Percentiles rank a stretch among this genome's conserved stretches.
phyloP scores from a whole-genome alignment of 2,113 vertebrate species.

The Rynchops niger region DNA sequence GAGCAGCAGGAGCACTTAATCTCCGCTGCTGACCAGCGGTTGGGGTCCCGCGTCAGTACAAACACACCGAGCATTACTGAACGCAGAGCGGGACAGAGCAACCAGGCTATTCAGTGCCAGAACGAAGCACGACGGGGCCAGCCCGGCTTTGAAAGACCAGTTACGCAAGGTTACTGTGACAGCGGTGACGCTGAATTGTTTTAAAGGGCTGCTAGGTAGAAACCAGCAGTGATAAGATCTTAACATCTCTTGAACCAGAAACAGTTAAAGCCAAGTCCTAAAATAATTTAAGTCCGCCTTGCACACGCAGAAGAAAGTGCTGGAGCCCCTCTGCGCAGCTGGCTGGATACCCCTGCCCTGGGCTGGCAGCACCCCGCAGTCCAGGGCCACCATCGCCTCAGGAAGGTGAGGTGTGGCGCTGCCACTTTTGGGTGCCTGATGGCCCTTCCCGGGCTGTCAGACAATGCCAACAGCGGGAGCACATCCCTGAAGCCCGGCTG shows the following conservation, averaged over 20 bases:
- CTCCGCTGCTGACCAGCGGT: background rate
- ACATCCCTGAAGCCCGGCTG: accelerated
- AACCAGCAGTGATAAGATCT: background rate
- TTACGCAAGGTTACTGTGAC: background rate
- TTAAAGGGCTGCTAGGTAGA: background rate
- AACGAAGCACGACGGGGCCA: accelerated
- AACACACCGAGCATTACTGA: background rate
- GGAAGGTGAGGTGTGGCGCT: background rate
- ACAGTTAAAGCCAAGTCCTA: background rate
- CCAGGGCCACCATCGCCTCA: background rate
- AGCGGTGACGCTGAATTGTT: background rate
- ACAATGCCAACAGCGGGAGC: accelerated
- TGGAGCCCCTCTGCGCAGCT: background rate
- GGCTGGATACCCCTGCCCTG: background rate
- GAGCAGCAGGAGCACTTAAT: background rate
- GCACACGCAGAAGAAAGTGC: background rate
- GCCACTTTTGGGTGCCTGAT: too few species aligned
- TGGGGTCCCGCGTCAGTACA: background rate
- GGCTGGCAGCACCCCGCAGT: background rate
- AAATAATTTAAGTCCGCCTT: background rate
- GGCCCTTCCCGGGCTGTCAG: background rate
- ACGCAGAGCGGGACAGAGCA: background rate
- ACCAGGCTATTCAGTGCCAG: background rate
- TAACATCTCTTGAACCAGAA: background rate
- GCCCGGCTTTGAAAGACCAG: background rate